A percentile compares a stretch with the other conserved stretches of the same genome.
phyloP scores from a whole-genome alignment of 2,888 invertebrate genomes.

The Portevinia maculata region DNA sequence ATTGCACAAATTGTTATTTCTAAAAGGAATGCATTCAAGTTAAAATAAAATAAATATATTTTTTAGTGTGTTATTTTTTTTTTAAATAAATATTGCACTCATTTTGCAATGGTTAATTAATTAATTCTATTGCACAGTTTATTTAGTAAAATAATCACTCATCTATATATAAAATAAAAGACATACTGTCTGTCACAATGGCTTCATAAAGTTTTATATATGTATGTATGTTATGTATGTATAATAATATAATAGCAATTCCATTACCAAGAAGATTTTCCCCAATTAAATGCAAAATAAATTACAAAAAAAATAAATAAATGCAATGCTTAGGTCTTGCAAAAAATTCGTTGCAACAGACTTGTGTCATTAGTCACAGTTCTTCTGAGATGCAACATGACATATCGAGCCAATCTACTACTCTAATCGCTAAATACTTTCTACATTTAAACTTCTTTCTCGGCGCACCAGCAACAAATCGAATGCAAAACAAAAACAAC shows the following conservation, averaged over 20 bases:
- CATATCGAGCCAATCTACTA: conserved; percentile 38
- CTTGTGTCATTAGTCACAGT: conserved; percentile 11
- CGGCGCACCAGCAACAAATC: conserved; percentile 59
- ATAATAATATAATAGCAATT: conserved; percentile 7
- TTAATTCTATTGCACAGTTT: conserved; percentile 55
- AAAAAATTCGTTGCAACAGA: conserved; percentile 57
- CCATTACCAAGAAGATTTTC: conserved; percentile 48
- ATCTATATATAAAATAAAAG: conserved; percentile 29
- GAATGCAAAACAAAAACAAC: conserved; percentile 70
- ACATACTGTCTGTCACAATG: conserved; percentile 70
- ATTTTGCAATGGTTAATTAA: conserved; percentile 52
- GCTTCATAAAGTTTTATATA: conserved; percentile 43
- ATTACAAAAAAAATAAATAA: neutral
- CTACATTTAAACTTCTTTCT: conserved; percentile 5
- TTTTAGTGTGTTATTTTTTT: neutral
- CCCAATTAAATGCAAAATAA: conserved; percentile 48
- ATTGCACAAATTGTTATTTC: conserved; percentile 24
- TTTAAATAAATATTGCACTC: conserved; percentile 65
- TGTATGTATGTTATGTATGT: neutral
- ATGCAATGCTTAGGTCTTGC: conserved; percentile 58
- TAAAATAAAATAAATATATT: conserved; percentile 24
- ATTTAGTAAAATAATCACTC: neutral
- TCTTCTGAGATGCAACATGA: conserved; percentile 8
- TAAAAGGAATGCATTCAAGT: conserved; percentile 24
- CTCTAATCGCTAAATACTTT: conserved; percentile 57